These are phyloP conservation scores for Bruchidius siliquastri DNA, from an alignment of 2,888 invertebrate genomes.

Conservation along the genomic window DNA sequence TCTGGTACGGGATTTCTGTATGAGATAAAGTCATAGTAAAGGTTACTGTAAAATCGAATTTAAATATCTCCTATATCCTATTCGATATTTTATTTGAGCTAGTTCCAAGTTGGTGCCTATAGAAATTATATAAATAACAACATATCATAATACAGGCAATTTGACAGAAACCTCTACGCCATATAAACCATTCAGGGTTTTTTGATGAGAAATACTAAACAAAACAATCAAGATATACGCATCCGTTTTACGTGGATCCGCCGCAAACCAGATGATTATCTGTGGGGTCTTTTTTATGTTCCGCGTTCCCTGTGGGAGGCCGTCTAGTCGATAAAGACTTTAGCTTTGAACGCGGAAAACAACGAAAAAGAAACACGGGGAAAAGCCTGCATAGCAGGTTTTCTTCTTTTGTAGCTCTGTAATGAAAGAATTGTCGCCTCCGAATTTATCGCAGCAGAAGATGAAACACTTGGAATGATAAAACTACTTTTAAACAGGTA, in stretches of 20 bases:
- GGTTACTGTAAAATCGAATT: too few species aligned
- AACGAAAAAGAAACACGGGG: not conserved
- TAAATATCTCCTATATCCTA: too few species aligned
- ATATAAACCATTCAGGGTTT: too few species aligned
- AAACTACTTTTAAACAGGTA: too few species aligned
- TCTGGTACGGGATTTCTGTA: too few species aligned
- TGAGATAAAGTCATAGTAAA: too few species aligned
- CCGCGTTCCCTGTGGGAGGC: not conserved
- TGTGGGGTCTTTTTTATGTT: not conserved
- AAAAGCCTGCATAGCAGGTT: not conserved
- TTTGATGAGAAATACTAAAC: not conserved
- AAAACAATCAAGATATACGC: not conserved
- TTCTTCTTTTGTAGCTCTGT: not conserved
- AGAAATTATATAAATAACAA: too few species aligned
- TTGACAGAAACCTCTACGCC: too few species aligned
- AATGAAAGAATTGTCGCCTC: not conserved
- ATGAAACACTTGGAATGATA: not conserved
- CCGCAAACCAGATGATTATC: not conserved
- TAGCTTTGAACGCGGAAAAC: not conserved
- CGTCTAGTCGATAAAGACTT: not conserved
- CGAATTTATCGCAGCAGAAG: not conserved
- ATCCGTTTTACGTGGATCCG: not conserved
- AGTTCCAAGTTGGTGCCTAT: too few species aligned
- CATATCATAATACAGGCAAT: too few species aligned
- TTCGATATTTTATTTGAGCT: too few species aligned